Evolutionary conservation across 92 coral and sea anemone genomes (phyloP).

Genomic region (Epizoanthus fatuus): DNA sequence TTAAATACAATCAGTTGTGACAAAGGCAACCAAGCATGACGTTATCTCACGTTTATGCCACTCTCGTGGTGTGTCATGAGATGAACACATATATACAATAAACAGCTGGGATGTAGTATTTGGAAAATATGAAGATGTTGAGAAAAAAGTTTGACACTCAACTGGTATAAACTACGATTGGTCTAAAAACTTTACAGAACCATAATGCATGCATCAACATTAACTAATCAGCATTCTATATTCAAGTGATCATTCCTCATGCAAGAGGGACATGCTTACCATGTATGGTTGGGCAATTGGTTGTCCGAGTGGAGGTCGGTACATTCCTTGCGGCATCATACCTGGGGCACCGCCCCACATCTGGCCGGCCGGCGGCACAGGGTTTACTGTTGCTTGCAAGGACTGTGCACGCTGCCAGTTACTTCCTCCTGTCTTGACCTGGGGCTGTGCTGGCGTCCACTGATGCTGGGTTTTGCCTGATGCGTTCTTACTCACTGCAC

Average conservation of each 20-base stretch:
- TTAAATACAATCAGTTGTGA: too few species aligned
- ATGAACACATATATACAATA: too few species aligned
- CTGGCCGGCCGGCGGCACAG: conserved; percentile 51
- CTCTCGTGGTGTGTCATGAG: too few species aligned
- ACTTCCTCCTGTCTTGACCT: conserved; percentile 95
- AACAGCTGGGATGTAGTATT: too few species aligned
- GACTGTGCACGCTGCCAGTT: conserved; percentile 91
- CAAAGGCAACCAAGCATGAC: too few species aligned
- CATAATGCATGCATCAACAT: too few species aligned
- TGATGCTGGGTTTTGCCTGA: conserved; percentile 86
- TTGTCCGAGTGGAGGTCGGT: conserved; percentile 74
- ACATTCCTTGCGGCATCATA: conserved; percentile 69
- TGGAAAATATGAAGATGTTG: too few species aligned
- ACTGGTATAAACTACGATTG: too few species aligned
- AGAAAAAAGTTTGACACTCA: too few species aligned
- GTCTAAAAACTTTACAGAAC: too few species aligned
- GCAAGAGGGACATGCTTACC: conserved; percentile 37
- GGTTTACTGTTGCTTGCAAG: conserved; percentile 72
- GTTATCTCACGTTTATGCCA: too few species aligned
- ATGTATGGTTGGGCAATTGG: conserved; percentile 85
- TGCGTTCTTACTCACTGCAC: conserved; percentile 56
- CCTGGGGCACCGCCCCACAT: conserved; percentile 61
- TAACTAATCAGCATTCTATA: neutral
- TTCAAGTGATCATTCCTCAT: neutral
- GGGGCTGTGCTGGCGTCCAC: conserved; percentile 96